Evolutionary conservation across 2,797 vertebrate species (phyloP).

Genomic region (Falco berigora): DNA sequence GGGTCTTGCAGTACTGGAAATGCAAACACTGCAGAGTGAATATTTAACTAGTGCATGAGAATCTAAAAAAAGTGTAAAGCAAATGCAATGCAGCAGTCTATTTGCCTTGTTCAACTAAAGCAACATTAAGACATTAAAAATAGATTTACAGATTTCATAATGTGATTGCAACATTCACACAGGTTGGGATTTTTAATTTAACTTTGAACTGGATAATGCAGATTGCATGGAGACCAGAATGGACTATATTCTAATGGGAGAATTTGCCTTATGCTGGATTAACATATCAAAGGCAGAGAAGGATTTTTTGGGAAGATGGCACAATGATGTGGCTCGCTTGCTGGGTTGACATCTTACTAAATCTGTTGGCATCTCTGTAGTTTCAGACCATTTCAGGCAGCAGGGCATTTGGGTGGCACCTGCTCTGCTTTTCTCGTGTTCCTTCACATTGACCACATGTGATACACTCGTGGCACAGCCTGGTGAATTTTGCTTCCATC

Average conservation of each 20-base stretch:
- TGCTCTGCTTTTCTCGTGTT: not conserved
- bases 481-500: not conserved
- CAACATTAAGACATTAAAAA: conserved; percentile 56
- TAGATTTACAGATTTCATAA: conserved; percentile 61
- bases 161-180: conserved; percentile 57
- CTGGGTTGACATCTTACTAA: not conserved
- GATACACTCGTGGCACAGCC: not conserved
- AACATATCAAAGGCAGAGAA: conserved; percentile 53
- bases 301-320: conserved; percentile 31
- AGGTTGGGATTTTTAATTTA: conserved; percentile 58
- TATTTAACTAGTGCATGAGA: conserved; percentile 52
- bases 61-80: conserved; percentile 30
- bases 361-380: not conserved
- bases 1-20: conserved; percentile 57
- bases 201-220: conserved; percentile 60
- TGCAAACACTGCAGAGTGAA: conserved; percentile 34
- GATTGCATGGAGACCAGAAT: conserved; percentile 41
- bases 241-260: conserved; percentile 53
- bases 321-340: not conserved
- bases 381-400: not conserved
- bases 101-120: not conserved
- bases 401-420: not conserved
- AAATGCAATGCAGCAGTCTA: conserved; percentile 7
- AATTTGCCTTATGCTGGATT: conserved; percentile 51
- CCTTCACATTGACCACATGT: not conserved